phyloP scores from a whole-genome alignment of 2,797 vertebrate species.

The Saxicola maurus region DNA sequence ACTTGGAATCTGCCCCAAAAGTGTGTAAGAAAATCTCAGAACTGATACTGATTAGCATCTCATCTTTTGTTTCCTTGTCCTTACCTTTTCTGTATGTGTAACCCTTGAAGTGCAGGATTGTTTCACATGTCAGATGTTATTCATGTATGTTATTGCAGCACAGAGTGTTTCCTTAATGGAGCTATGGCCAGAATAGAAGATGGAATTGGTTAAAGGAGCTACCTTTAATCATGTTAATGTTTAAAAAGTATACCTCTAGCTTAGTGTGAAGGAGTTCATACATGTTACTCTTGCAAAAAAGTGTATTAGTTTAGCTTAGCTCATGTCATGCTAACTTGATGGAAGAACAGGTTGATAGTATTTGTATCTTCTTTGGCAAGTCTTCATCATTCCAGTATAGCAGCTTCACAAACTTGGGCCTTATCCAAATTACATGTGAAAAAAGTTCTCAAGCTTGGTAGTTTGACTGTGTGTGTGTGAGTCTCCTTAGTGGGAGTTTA shows the following conservation, averaged over 20 bases:
- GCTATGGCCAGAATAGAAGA: not conserved
- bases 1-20: not conserved
- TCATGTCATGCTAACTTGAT: not conserved
- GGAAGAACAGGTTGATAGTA: not conserved
- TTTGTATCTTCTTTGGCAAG: rapidly evolving
- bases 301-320: not conserved
- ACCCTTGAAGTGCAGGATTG: not conserved
- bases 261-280: not conserved
- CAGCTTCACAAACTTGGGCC: not conserved
- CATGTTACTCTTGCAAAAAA: not conserved
- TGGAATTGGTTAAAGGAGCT: not conserved
- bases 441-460: not conserved
- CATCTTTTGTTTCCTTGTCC: not conserved
- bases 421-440: not conserved
- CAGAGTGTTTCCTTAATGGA: not conserved
- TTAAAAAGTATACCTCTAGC: not conserved
- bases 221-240: not conserved
- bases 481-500: not conserved
- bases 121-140: not conserved
- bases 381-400: not conserved
- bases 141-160: not conserved
- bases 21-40: not conserved
- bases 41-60: not conserved
- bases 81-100: not conserved
- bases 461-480: not conserved